Evolutionary conservation across 2,113 vertebrate species (phyloP), one percentile per base, ranked within the genome.

Genomic region (Phrynosoma blainvillii): DNA sequence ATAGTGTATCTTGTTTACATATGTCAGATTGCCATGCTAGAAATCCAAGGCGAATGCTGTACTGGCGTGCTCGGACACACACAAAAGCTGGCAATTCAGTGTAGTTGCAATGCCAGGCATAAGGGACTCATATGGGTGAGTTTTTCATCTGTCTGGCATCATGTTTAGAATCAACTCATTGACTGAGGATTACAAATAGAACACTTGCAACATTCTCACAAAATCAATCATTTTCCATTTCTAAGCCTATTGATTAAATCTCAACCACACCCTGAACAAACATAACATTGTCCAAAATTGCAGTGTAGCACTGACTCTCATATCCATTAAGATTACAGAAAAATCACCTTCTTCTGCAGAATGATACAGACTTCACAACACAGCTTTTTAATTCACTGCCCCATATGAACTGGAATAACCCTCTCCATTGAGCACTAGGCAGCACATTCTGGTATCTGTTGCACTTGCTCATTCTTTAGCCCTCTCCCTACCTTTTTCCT

Each of bases 181-280:
- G 52, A 81, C 30, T 12, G 68, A 1, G 14, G 62, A 70, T 84
- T 62, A 79, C 36, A 79, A 79, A 59, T 23, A 88, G 36, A 89
- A 66, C 30, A 54, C 3, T 84, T 27, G 18, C 52, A 54, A 52
- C 21, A 36, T 42, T 14, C 4, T 79, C 18, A 42, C 21, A 71
- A 79, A 80, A 84, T 65, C 30, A 84, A 66, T 20, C 1, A 59
- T 80, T 85, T 52, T 32, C 78, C 36, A 25, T 40, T 59, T 27
- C 2, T 82, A 74, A 62, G 62, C 18, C 54, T 74, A 73, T n/a
- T 84, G 73, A 89, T 84, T 73, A 73, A 84, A 84, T 79, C 74
- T 52, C 77, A 47, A 47, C 20, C 77, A 32, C 68, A 68, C 30
- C 56, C 56, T 59, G 83, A 83, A 42, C 62, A 86, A 70, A 70